A percentile compares a stretch with the other conserved stretches of the same genome.
Conservation (phyloP, 2,113 vertebrate genomes). For the Colossoma macropomum region DNA sequence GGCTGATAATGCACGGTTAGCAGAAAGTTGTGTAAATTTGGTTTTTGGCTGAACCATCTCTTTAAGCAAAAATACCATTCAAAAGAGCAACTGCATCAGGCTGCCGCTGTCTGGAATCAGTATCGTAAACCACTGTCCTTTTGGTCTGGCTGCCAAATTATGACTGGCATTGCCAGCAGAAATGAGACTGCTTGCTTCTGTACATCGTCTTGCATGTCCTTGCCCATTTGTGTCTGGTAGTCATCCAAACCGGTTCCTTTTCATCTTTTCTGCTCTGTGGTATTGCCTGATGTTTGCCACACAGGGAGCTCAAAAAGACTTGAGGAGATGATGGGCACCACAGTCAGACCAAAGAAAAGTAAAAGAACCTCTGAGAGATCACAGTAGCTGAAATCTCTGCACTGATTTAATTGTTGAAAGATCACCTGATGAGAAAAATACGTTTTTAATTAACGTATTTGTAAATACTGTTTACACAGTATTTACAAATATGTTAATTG, state of each 20-base stretch:
- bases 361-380: not conserved
- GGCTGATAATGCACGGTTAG: not conserved
- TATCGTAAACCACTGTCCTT: not conserved
- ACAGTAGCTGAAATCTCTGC: not conserved
- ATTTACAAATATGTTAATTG: too few relatives aligned
- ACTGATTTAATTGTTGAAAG: not conserved
- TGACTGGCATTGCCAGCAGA: not conserved
- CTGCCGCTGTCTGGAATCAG: not conserved
- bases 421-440: not conserved
- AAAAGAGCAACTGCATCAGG: not conserved
- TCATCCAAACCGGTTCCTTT: slow-evolving; percentile 3
- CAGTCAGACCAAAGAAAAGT: not conserved
- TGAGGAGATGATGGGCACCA: not conserved
- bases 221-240: slow-evolving; percentile 21
- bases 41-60: not conserved
- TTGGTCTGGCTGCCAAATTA: not conserved
- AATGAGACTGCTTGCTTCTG: not conserved
- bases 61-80: not conserved
- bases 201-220: not conserved
- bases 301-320: not conserved
- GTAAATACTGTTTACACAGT: too few relatives aligned
- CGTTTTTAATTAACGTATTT: too few relatives aligned
- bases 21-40: not conserved
- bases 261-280: not conserved
- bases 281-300: not conserved